Evolutionary conservation across 2,888 invertebrate genomes (phyloP), one percentile per base, ranked within the genome.

Genomic region (Hydrotaea diabolus): DNA sequence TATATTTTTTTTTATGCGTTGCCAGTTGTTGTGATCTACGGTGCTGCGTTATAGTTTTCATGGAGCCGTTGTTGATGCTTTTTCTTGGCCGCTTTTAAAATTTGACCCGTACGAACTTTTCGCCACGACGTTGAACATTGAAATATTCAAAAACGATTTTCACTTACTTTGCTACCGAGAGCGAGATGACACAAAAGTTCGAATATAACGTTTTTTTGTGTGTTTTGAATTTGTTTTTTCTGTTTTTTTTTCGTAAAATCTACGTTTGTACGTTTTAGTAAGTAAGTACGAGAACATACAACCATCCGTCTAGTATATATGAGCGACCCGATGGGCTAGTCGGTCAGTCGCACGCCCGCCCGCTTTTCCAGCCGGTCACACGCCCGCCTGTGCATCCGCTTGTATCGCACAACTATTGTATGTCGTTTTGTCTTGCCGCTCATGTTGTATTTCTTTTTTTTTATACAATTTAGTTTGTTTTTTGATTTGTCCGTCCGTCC

Each of bases 61-160:
- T 4, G 31, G 15, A 62, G 7, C n/a, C n/a, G 7, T 62, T 62
- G 31, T 31, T n/a, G 23, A 31, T 72, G 23, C 49, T 82, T 82
- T 49, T 76, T 0, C 15, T 31, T 31, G 69, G 73, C 73, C 74
- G 73, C 69, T 80, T 80, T 62, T 17, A 11, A 23, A 80, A 62
- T 73, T 79, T 85, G 85, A 85, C 85, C 85, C 85, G 85, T 82
- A 85, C 85, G 85, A 85, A 85, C 85, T 82, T 85, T 85, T 80
- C 79, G 82, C 85, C 82, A 85, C 85, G 85, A 82, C 85, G 85
- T 77, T 85, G 85, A 80, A 77, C 82, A 85, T 85, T 85, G 77
- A 85, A 85, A 82, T 85, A 85, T 85, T 71, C 66, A 79, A 81
- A 84, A 82, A 82, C 82, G 62, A 79, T 76, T 82, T 85, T 83